Percentiles rank a stretch among this genome's conserved stretches.
phyloP scores from a whole-genome alignment of 2,113 vertebrate species.

The Spea multiplicata region DNA sequence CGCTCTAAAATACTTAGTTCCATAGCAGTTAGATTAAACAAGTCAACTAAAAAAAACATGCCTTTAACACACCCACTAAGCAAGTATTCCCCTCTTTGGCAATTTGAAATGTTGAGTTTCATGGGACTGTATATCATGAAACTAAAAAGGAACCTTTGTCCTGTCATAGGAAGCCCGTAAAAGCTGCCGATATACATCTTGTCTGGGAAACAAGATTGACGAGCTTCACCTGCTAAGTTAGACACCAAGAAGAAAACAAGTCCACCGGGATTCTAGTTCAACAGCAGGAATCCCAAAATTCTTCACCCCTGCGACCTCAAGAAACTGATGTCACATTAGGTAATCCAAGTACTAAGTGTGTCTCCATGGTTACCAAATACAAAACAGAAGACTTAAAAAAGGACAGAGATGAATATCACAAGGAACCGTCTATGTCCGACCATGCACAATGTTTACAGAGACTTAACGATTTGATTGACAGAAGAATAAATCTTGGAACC shows the following conservation, averaged over 20 bases:
- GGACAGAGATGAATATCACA: background rate
- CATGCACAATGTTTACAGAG: too few species aligned
- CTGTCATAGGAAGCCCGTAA: background rate
- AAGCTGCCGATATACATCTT: background rate
- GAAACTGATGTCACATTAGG: constrained; percentile 1
- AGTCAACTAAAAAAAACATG: too few species aligned
- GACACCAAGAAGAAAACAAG: constrained; percentile 7
- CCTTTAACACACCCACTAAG: too few species aligned
- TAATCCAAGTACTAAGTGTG: background rate
- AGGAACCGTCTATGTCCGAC: too few species aligned
- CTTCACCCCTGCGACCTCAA: constrained; percentile 14
- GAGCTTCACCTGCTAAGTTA: constrained; percentile 16
- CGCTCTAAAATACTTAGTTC: too few species aligned
- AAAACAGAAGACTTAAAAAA: background rate
- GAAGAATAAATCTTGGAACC: too few species aligned
- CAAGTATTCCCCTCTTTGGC: too few species aligned
- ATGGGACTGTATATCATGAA: too few species aligned
- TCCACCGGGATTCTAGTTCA: constrained; percentile 14
- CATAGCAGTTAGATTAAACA: too few species aligned
- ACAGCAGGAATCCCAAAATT: constrained; percentile 10
- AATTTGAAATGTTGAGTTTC: too few species aligned
- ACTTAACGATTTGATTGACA: too few species aligned
- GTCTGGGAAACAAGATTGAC: constrained; percentile 7
- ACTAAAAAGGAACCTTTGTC: background rate
- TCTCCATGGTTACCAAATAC: background rate